Evolutionary conservation across 2,797 vertebrate genomes (phyloP).

Genomic region (Macroramphosus scolopax): DNA sequence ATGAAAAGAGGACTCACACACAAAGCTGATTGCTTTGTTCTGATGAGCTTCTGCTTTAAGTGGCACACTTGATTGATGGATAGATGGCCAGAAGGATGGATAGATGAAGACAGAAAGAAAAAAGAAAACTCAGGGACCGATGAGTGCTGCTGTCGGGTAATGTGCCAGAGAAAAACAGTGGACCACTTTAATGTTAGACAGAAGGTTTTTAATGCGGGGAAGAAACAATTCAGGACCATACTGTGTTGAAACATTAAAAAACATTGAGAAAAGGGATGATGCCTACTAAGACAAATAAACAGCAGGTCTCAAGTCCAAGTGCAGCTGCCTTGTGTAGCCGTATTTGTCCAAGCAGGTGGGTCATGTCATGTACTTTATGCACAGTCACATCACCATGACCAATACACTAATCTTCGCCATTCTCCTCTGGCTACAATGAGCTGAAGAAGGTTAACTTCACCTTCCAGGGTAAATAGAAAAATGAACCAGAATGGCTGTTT

Average conservation of each 20-base stretch:
- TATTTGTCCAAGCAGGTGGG: slow-evolving; percentile 42
- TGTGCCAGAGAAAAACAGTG: no score
- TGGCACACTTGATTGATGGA: slow-evolving; percentile 63
- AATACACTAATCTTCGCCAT: slow-evolving; percentile 69
- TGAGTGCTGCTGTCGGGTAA: no score
- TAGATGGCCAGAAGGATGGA: slow-evolving; percentile 34
- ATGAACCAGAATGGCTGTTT: slow-evolving; percentile 59
- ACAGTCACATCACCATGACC: slow-evolving; percentile 72
- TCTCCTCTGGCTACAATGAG: slow-evolving; percentile 71
- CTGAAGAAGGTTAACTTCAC: slow-evolving; percentile 74
- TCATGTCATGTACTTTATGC: slow-evolving; percentile 64
- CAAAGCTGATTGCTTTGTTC: slow-evolving; percentile 71
- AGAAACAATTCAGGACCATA: no score
- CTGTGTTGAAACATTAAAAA: no score
- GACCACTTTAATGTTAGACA: no score
- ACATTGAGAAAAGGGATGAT: no score
- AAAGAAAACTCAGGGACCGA: no score
- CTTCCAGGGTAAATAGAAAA: slow-evolving; percentile 71
- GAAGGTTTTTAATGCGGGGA: no score
- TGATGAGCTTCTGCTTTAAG: slow-evolving; percentile 69
- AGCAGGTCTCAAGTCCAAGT: slow-evolving; percentile 4
- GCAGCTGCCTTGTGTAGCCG: slow-evolving; percentile 16
- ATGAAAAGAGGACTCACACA: slow-evolving; percentile 69
- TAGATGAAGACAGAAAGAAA: slow-evolving; percentile 33
- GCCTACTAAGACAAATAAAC: slow-evolving; percentile 9